These are phyloP conservation scores for Lycia hirtaria DNA, from an alignment of 2,888 invertebrate genomes.

Conservation along the genomic window DNA sequence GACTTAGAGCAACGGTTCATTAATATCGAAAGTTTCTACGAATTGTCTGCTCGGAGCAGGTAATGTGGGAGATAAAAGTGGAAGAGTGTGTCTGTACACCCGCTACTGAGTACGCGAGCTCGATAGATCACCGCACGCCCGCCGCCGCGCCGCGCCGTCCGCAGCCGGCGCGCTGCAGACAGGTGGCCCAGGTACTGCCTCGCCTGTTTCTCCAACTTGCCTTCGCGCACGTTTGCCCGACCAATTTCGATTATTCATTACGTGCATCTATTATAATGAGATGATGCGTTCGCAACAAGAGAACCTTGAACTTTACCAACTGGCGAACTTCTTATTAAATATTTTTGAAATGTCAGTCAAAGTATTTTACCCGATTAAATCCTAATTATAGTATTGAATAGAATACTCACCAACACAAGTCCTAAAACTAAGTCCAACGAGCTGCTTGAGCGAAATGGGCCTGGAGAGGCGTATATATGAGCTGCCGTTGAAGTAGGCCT, in stretches of 20 bases:
- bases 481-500: constrained; percentile 94
- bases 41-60: constrained; percentile 25
- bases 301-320: constrained; percentile 7
- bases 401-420: constrained; percentile 90
- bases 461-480: constrained; percentile 90
- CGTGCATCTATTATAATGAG: background rate
- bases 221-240: background rate
- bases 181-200: constrained; percentile 26
- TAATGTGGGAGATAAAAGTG: constrained; percentile 31
- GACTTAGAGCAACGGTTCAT: constrained; percentile 13
- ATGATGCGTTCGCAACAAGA: background rate
- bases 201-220: constrained; percentile 17
- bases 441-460: constrained; percentile 91
- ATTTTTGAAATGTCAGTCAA: background rate
- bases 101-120: too few species aligned
- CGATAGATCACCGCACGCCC: too few species aligned
- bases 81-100: too few species aligned
- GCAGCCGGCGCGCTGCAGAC: constrained; percentile 24
- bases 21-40: constrained; percentile 31
- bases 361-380: background rate
- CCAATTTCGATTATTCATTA: constrained; percentile 10
- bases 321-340: background rate
- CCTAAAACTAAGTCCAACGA: constrained; percentile 93
- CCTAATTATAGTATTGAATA: background rate
- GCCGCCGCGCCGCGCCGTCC: constrained; percentile 21